These are phyloP conservation scores for Gracilinanus agilis DNA, from an alignment of 2,113 vertebrate species.

Conservation along the genomic window DNA sequence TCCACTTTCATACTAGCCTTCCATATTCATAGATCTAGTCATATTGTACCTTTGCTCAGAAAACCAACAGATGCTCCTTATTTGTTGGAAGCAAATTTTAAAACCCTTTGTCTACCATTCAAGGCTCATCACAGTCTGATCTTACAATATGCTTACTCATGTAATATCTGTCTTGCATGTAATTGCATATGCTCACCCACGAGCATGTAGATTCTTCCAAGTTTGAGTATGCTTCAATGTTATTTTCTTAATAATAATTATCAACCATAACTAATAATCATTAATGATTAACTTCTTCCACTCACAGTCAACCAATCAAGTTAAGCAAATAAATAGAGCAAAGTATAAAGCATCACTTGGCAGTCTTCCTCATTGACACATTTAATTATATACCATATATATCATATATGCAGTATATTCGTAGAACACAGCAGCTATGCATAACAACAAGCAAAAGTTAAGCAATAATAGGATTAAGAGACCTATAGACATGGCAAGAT, in stretches of 20 bases:
- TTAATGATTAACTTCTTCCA: neutral
- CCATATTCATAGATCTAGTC: neutral
- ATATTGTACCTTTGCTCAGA: neutral
- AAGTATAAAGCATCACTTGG: neutral
- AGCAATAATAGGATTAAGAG: neutral
- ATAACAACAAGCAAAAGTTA: neutral
- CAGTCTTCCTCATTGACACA: neutral
- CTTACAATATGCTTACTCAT: neutral
- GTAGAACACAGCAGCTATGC: neutral
- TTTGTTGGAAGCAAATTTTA: neutral
- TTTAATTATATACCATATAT: neutral
- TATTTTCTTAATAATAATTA: neutral
- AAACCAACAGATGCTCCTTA: neutral
- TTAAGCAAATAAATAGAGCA: neutral
- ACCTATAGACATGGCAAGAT: neutral
- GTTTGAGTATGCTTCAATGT: neutral
- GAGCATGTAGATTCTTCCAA: neutral
- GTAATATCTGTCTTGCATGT: neutral
- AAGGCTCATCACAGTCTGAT: neutral
- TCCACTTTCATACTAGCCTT: neutral
- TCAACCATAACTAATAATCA: neutral
- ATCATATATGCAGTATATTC: neutral
- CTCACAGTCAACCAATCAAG: neutral
- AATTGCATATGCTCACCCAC: neutral
- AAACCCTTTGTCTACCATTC: neutral